Conservation (phyloP, 2,797 vertebrate genomes). For the Knipowitschia caucasica region DNA sequence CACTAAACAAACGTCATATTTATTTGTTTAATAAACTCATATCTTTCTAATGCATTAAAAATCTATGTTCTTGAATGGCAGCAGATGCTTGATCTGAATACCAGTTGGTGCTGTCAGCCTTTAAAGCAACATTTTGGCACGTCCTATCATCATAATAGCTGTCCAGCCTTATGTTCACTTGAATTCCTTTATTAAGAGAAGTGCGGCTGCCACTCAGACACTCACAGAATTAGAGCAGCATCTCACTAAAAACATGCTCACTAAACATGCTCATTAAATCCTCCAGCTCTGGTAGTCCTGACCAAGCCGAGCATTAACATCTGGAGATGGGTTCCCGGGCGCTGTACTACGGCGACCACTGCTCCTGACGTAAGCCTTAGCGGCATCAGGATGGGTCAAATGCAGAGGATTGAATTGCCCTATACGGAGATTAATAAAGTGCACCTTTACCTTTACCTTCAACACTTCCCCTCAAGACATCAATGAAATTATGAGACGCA, state of each 20-base stretch:
- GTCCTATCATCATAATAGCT: constrained; percentile 5
- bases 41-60: not conserved
- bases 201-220: not conserved
- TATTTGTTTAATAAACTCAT: not conserved
- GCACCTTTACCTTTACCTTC: no score
- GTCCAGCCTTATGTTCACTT: constrained; percentile 6
- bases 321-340: no score
- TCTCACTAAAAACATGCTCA: no score
- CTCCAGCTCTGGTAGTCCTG: no score
- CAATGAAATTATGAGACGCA: not conserved
- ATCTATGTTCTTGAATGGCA: not conserved
- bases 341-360: no score
- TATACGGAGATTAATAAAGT: no score
- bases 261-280: no score
- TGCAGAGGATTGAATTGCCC: no score
- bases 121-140: not conserved
- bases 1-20: no score
- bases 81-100: not conserved
- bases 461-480: not conserved
- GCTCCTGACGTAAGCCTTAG: no score
- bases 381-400: no score
- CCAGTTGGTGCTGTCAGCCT: constrained; percentile 5
- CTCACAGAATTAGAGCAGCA: not conserved
- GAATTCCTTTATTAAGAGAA: constrained; percentile 9
- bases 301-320: no score